Conservation (phyloP, 2,113 vertebrate species). For the Peromyscus leucopus region DNA sequence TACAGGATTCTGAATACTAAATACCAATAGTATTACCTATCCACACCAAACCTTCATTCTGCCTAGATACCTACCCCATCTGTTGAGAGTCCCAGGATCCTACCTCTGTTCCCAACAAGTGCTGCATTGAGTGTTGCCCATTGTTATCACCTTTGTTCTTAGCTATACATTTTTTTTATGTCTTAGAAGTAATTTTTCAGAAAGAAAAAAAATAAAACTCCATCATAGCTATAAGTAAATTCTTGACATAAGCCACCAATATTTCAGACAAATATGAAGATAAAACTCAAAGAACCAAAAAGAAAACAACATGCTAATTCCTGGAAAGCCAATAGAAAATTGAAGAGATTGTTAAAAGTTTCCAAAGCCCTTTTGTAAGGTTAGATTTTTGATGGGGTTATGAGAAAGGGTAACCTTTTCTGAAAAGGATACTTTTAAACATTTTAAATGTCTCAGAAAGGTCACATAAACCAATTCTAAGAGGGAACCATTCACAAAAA, state of each 20-base stretch:
- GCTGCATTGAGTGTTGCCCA: not conserved
- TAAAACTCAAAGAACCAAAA: not conserved
- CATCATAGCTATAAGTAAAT: not conserved
- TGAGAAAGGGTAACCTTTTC: not conserved
- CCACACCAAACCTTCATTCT: not conserved
- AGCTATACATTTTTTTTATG: not conserved
- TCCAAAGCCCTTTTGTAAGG: not conserved
- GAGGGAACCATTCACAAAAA: not conserved
- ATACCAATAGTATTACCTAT: not conserved
- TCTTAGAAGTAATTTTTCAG: not conserved
- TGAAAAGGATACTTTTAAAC: conserved; percentile 42
- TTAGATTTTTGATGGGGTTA: not conserved
- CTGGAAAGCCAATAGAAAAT: not conserved
- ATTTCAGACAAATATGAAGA: not conserved
- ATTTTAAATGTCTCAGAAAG: not conserved
- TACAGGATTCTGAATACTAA: not conserved
- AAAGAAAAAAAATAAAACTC: not conserved
- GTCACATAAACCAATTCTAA: not conserved
- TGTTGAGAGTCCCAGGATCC: not conserved
- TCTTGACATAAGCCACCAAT: not conserved
- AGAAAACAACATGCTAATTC: not conserved
- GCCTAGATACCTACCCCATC: not conserved
- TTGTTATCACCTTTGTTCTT: not conserved
- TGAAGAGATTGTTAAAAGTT: not conserved
- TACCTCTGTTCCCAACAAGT: not conserved